Base-by-base conservation (phyloP, 2,888 invertebrate species). In the Macaria liturata region DNA sequence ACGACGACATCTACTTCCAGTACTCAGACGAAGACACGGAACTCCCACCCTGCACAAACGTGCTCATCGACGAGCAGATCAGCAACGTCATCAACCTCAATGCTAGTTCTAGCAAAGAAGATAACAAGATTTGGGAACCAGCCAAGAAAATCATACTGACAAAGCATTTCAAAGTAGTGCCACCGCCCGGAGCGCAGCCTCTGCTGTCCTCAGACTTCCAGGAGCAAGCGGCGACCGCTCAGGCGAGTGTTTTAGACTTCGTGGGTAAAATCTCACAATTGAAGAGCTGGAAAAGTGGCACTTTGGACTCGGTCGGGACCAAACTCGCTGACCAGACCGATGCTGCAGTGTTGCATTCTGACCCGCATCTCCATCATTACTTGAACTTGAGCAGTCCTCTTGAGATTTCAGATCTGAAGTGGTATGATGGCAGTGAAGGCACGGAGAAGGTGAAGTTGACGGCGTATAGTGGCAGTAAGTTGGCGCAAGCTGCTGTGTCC, bases 1-100 rank as follows among this genome's bases (percentile, higher is more conserved):
- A 88, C 66, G 92, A 92, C 69, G 91, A 91, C 61, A 88, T 92
- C 62, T 91, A 88, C 72, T 92, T 93, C 67, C 92, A 93, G 75
- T 94, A 93, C 66, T 93, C 93, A 60, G 93, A 94, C 67, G 93
- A 93, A 54, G 93, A 93, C 60, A 93, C 93, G 0, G 92, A 92
- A 60, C 89, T 93, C 56, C 92, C 93, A 3, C 92, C 91, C 58
- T 87, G 90, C 76, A 82, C 90, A 59, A 87, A 82, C 65, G 86
- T 80, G 59, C 71, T 90, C 49, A 69, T 91, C 61, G 89, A 90
- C 62, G 91, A 91, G 65, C 92, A 93, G 65, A 84, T 93, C 43
- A 91, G 92, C 60, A 93, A 93, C 61, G 93, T 93, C 37, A 93
- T 93, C 51, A 90, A 91, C 56, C 77, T 92, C 4, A 90, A 91